Base-by-base conservation (phyloP, 2,888 invertebrate species). In the Leptinotarsa tumamoca region DNA sequence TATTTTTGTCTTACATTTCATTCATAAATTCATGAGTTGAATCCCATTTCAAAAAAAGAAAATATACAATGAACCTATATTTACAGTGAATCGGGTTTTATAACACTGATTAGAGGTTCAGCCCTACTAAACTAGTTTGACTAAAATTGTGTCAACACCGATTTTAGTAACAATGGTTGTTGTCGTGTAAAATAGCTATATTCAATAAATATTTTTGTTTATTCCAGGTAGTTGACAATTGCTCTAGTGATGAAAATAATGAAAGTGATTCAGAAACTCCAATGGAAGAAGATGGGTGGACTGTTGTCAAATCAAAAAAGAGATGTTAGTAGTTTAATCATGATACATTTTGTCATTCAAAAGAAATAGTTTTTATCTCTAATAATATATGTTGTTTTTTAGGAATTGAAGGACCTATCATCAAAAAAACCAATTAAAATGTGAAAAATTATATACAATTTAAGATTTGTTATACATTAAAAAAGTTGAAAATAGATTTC, bases 271-370 rank as follows among this genome's bases (percentile, higher is more conserved):
- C 67, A 56, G 79, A 80, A 43, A 74, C 74, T 52, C 80, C 84
- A 66, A 85, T 87, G 74, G 89, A 89, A 0, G 93, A 93, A 81
- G 91, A 91, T 0, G 93, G 92, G n/a, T 94, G 94, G 94, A 93
- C 92, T 17, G 90, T 92, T 71, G 93, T 93, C 0, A 89, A 90
- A 80, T 87, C 90, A 14, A 88, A 89, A 80, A 78, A 73, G 74
- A 80, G 80, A 78, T 78, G 76, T 75, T 80, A 80, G 67, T 72
- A 52, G 15, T 52, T n/a, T 4, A 4, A 5, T 15, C 52, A 5
- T 52, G 14, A 52, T 52, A 14, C n/a, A 17, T 15, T 52, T 17
- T 43, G 10, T 43, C 43, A 10, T 43, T 33, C 33, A 7, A 7
- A 33, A 33, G 43, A 10, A 43, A 10, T 43, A 10, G 3, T 43